phyloP scores from a whole-genome alignment of 2,797 vertebrate genomes.

The Nyctalus aviator region DNA sequence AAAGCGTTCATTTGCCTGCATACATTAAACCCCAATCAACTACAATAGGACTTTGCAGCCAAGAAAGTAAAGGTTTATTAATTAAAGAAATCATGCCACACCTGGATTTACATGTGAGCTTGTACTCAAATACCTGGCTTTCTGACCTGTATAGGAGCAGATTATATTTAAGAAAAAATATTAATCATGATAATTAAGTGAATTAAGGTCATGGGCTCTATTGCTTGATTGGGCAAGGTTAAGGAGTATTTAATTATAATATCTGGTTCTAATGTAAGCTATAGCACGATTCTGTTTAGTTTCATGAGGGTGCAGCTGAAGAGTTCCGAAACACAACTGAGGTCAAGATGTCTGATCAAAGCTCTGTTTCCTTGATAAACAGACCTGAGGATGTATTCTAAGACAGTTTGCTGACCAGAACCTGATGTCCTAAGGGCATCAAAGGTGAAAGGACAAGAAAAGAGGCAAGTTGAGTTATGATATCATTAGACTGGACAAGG shows the following conservation, averaged over 20 bases:
- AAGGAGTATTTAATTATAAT: background rate
- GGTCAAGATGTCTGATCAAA: background rate
- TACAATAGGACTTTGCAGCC: background rate
- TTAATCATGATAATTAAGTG: background rate
- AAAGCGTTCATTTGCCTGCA: background rate
- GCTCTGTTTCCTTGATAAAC: background rate
- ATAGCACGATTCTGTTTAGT: background rate
- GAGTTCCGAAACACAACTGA: background rate
- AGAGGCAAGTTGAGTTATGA: background rate
- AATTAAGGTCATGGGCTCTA: background rate
- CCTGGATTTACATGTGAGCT: background rate
- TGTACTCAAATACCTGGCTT: background rate
- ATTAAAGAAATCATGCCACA: background rate
- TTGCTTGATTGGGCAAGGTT: background rate
- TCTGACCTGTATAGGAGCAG: background rate
- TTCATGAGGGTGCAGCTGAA: background rate
- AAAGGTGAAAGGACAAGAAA: background rate
- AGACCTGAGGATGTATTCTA: background rate
- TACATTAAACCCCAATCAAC: background rate
- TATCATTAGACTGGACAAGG: background rate
- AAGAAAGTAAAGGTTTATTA: background rate
- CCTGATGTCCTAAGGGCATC: background rate
- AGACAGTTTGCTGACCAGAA: background rate
- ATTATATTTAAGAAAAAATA: background rate
- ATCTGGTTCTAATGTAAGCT: background rate